Evolutionary conservation across 2,113 vertebrate genomes (phyloP), one percentile per base, ranked within the genome.

Genomic region (Cynoglossus semilaevis): DNA sequence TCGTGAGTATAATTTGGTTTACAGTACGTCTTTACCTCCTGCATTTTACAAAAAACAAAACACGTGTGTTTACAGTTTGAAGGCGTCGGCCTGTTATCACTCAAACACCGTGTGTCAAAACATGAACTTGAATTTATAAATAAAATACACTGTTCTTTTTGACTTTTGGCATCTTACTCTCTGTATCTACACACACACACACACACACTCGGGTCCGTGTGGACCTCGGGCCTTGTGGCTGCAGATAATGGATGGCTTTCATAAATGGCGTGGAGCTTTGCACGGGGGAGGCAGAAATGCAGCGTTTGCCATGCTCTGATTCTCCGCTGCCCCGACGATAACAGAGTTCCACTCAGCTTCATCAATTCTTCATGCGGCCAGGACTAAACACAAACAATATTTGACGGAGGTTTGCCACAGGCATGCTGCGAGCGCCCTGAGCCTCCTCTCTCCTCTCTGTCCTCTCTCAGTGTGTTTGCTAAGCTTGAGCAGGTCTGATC

Each of bases 301-400:
- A 46, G 50, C 49, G 77, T 77, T 69, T 82, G 70, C 79, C 74
- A 72, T 82, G 77, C 81, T 84, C 83, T 85, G 76, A 86, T 86
- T 87, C 82, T 79, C 52, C 63, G 72, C 58, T 38, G 38, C 57
- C 67, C 59, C 7, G 55, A 58, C 64, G 81, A 82, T 79, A 68
- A 76, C 69, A 43, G 51, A 43, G 10, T 70, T 51, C 48, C 76
- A 57, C 45, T 64, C 67, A 82, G 83, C 76, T 77, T 88, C 84
- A 89, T 88, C 76, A 88, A 89, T 87, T 77, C 77, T 87, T 81
- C 57, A 88, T 88, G 70, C 43, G 45, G 48, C 63, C 45, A 58
- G 64, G 17, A 50, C 87, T 81, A 82, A 88, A 87, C 81, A 83
- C 84, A 88, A 89, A 88, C 86, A 83, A 76, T 82, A 84, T 86